phyloP scores from a whole-genome alignment of 1,140 invertebrate species.

The Planococcus citri region DNA sequence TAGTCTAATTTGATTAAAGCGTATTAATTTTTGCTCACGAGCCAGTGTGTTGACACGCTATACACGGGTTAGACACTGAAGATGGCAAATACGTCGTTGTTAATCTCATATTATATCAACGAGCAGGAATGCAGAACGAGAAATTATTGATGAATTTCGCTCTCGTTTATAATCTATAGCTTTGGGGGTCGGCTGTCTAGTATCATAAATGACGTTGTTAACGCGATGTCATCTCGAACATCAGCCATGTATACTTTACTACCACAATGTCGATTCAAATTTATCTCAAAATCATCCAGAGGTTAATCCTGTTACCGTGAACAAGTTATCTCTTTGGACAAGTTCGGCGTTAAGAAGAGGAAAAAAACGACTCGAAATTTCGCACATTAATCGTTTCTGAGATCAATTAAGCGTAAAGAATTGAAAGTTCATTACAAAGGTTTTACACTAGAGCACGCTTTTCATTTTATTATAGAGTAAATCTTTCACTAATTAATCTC shows the following conservation, averaged over 20 bases:
- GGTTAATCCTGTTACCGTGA: not conserved
- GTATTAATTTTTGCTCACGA: not conserved
- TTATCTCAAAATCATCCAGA: not conserved
- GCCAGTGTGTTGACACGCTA: not conserved
- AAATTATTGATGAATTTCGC: no score
- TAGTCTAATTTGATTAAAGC: not conserved
- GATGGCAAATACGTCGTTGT: not conserved
- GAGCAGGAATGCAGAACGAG: no score
- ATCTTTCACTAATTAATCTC: not conserved
- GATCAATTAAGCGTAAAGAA: constrained; percentile 1
- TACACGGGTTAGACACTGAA: not conserved
- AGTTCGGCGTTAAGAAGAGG: not conserved
- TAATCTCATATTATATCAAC: no score
- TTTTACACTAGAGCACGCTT: not conserved
- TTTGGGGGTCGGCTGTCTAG: no score
- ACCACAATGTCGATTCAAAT: not conserved
- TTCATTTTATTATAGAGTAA: not conserved
- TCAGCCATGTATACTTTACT: not conserved
- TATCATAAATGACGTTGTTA: not conserved
- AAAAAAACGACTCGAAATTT: no score
- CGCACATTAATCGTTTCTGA: not conserved
- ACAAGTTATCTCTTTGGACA: not conserved
- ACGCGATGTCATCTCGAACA: not conserved
- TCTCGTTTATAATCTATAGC: no score
- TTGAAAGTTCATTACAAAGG: not conserved